Evolutionary conservation across 2,888 invertebrate species (phyloP).

Genomic region (Gerris lacustris): DNA sequence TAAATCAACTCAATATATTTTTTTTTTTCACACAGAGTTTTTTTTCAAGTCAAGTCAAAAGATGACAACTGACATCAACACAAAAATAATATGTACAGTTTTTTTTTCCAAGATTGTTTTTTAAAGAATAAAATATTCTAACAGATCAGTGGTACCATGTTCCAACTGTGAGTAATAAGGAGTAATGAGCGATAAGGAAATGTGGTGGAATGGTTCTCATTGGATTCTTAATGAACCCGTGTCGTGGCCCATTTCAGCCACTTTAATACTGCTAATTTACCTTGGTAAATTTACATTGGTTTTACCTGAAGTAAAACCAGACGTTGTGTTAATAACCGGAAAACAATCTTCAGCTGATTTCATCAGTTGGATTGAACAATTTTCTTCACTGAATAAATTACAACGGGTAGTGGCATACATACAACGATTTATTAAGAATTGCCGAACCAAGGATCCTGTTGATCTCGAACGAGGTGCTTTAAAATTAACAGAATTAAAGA

Average conservation of each 20-base stretch:
- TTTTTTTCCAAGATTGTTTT: no score
- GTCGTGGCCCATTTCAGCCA: background rate
- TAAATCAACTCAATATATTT: no score
- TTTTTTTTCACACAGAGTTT: no score
- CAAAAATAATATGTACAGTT: no score
- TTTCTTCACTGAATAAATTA: constrained; percentile 12
- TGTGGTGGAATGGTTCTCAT: constrained; percentile 24
- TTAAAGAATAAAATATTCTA: no score
- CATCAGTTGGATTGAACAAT: background rate
- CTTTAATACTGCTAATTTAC: background rate
- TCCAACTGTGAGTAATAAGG: constrained; percentile 22
- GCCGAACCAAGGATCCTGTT: background rate
- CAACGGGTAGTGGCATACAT: constrained; percentile 12
- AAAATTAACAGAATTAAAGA: background rate
- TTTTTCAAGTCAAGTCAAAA: no score
- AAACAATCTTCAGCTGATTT: no score
- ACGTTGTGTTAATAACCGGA: background rate
- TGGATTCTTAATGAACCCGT: constrained; percentile 15
- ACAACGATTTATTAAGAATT: constrained; percentile 15
- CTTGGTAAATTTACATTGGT: no score
- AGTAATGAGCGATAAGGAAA: constrained; percentile 14
- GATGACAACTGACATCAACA: no score
- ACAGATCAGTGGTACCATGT: constrained; percentile 27
- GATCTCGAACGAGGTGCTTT: background rate
- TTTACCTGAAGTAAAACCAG: background rate